Percentiles rank a stretch among this genome's conserved stretches.
Evolutionary conservation across 2,888 invertebrate genomes (phyloP).

Genomic region (Caenorhabditis zanzibari): DNA sequence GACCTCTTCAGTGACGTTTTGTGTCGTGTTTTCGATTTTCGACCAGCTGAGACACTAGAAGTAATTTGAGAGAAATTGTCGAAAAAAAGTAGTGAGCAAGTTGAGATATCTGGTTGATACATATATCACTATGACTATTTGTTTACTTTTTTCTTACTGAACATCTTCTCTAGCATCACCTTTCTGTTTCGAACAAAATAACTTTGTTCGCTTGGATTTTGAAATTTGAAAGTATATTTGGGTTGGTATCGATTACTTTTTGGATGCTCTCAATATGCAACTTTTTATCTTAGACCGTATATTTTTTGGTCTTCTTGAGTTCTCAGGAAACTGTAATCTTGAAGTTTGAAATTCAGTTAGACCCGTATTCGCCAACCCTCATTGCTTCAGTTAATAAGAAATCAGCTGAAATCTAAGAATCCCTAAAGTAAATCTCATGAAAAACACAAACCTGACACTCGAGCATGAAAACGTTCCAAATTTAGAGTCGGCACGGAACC

Average conservation of each 20-base stretch:
- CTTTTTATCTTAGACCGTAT: too few species aligned
- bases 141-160: conserved; percentile 28
- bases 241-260: neutral
- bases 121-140: conserved; percentile 16
- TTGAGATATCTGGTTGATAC: conserved; percentile 16
- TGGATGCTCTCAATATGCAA: too few species aligned
- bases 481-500: conserved; percentile 38
- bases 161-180: neutral
- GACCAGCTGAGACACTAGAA: conserved; percentile 56
- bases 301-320: too few species aligned
- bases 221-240: neutral
- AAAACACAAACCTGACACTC: neutral
- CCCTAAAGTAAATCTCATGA: neutral
- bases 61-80: conserved; percentile 61
- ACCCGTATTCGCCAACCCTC: too few species aligned
- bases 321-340: too few species aligned
- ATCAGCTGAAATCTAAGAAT: too few species aligned
- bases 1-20: conserved; percentile 52
- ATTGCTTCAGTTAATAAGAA: too few species aligned
- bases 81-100: conserved; percentile 47
- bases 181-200: neutral
- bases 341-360: too few species aligned
- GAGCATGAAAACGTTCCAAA: conserved; percentile 15
- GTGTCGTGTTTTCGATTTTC: conserved; percentile 54
- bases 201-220: conserved; percentile 1